phyloP scores from a whole-genome alignment of 2,797 vertebrate species.

The Syngnathus acus region DNA sequence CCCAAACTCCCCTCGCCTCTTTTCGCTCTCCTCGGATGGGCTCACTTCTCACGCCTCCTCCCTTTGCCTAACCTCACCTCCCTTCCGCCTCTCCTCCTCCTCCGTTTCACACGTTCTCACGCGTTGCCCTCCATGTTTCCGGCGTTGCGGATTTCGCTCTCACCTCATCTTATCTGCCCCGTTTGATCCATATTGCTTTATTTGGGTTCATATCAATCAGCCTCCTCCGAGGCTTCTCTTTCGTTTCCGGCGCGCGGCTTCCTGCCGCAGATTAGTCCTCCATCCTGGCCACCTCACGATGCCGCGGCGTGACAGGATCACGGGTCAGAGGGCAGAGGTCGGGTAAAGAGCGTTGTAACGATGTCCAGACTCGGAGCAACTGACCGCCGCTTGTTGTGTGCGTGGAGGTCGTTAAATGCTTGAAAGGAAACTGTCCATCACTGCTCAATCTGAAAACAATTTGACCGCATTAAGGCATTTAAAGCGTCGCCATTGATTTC shows the following conservation, averaged over 20 bases:
- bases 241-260: constrained; percentile 56
- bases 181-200: constrained; percentile 65
- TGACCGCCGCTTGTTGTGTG: constrained; percentile 44
- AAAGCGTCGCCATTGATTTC: constrained; percentile 69
- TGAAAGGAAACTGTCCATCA: constrained; percentile 72
- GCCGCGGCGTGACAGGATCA: constrained; percentile 67
- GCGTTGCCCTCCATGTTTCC: constrained; percentile 29
- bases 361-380: constrained; percentile 64
- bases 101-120: constrained; percentile 44
- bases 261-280: constrained; percentile 64
- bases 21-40: background rate
- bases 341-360: constrained; percentile 60
- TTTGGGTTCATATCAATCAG: constrained; percentile 63
- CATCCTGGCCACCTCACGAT: constrained; percentile 66
- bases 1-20: background rate
- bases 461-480: constrained; percentile 69
- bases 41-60: constrained; percentile 1
- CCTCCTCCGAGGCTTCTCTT: constrained; percentile 29
- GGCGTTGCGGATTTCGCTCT: constrained; percentile 38
- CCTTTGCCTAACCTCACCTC: constrained; percentile 3
- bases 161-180: constrained; percentile 53
- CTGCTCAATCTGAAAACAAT: constrained; percentile 77
- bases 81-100: constrained; percentile 11
- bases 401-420: constrained; percentile 57
- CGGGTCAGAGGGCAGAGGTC: constrained; percentile 68